Evolutionary conservation across 1,140 invertebrate species (phyloP), one percentile per base, ranked within the genome.

Genomic region (Sycophila sp.): DNA sequence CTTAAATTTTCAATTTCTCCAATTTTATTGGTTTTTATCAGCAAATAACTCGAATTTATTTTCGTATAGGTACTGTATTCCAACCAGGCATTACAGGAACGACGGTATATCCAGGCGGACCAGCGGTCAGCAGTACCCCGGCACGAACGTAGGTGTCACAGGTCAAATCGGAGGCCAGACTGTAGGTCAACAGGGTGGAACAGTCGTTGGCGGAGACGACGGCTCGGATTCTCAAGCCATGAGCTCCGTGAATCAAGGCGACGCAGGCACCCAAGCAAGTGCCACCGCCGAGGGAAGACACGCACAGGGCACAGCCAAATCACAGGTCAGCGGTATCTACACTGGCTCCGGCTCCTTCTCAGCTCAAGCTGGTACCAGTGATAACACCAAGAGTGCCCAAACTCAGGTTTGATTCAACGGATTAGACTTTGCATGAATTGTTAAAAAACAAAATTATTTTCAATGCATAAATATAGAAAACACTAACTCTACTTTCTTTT

Each of bases 301-400:
- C 74, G 89, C 89, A 26, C 89, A 90, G 71, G 93, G 92, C 24
- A 89, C 89, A 13, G 91, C 93, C 0, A 92, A 94, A 78, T 92
- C 93, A 4, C 92, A 94, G 85, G 92, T 95, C 1, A 91, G 90
- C 30, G 94, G 94, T 19, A 91, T 89, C 1, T 94, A 94, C 78
- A 90, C 88, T 19, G 91, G 92, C 7, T 87, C 88, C 55, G 93
- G 93, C 42, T 91, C 92, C 7, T 95, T 94, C 78, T 92, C 91
- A 69, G 94, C 93, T 13, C 92, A 93, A 82, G 93, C 94, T 32
- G 92, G 93, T 82, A 92, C 92, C 5, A 91, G 89, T 40, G 94
- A 94, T 65, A 88, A 86, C 24, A 90, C 90, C 70, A 91, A 92
- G 80, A 91, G 91, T 63, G 92, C 92, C 2, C 90, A 92, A 77